These are phyloP conservation scores for Cebus imitator DNA, from an alignment of 2,113 vertebrate genomes.

Conservation along the genomic window DNA sequence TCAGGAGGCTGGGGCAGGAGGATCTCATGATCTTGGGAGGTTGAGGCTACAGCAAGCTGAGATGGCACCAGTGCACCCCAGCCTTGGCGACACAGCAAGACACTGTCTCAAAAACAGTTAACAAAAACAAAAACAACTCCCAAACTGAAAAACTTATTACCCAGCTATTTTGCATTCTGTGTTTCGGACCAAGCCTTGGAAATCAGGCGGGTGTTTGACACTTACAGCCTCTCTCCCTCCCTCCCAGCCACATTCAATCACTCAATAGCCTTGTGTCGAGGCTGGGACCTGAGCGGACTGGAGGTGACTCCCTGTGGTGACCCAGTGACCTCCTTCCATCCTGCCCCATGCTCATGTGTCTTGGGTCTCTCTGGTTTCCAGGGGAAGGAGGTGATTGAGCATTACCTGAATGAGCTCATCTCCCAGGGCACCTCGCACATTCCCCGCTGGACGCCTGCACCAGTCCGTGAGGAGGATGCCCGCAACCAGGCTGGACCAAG, in stretches of 20 bases:
- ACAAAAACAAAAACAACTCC: too few species aligned
- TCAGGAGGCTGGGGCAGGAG: too few species aligned
- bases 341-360: background rate
- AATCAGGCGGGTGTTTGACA: accelerated
- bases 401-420: constrained; percentile 88
- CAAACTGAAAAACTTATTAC: too few species aligned
- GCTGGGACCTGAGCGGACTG: too few species aligned
- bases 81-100: too few species aligned
- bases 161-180: background rate
- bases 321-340: accelerated
- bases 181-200: background rate
- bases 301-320: background rate
- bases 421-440: constrained; percentile 88
- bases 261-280: accelerated
- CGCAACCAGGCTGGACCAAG: accelerated
- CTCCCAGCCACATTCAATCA: accelerated
- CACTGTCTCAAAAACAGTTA: too few species aligned
- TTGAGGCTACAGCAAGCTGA: too few species aligned
- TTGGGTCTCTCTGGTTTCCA: constrained; percentile 67
- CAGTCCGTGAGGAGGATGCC: accelerated
- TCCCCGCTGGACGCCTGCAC: constrained; percentile 85
- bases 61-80: too few species aligned
- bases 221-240: background rate
- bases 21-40: too few species aligned
- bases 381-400: constrained; percentile 92